Percentiles rank a stretch among this genome's conserved stretches.
Evolutionary conservation across 2,797 vertebrate genomes (phyloP).

Genomic region (Brachyrhaphis roseni): DNA sequence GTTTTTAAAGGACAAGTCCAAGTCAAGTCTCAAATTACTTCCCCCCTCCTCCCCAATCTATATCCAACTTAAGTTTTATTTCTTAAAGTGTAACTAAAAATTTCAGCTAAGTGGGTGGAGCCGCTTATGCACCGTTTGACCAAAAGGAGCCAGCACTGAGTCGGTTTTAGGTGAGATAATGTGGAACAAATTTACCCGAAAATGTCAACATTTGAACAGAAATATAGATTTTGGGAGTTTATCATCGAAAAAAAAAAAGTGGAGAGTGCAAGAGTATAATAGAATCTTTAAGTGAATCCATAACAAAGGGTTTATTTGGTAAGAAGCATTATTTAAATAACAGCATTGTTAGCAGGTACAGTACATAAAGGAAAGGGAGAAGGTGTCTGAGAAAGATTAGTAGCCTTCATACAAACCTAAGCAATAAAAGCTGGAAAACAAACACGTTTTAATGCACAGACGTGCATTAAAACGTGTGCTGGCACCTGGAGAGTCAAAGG

Average conservation of each 20-base stretch:
- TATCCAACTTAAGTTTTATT: no score
- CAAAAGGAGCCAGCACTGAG: no score
- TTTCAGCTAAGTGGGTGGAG: no score
- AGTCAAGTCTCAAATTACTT: no score
- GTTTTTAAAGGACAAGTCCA: no score
- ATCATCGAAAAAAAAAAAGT: not conserved
- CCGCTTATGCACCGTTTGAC: no score
- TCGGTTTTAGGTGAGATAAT: no score
- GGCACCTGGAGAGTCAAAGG: slow-evolving; percentile 51
- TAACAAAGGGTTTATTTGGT: not conserved
- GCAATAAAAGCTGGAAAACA: not conserved
- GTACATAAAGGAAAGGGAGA: not conserved
- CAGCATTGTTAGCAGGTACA: not conserved
- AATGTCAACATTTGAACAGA: no score
- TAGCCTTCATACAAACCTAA: slow-evolving; percentile 1
- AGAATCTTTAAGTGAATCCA: not conserved
- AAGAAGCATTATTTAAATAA: not conserved
- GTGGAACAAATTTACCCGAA: no score
- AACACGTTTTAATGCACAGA: not conserved
- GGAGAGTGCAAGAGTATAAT: not conserved
- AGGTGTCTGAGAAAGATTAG: not conserved
- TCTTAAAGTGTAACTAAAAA: no score
- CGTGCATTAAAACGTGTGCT: slow-evolving; percentile 18
- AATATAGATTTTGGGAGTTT: not conserved
- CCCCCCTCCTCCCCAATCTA: no score